Base-by-base conservation (phyloP, 2,888 invertebrate genomes). In the Yponomeuta cagnagella region DNA sequence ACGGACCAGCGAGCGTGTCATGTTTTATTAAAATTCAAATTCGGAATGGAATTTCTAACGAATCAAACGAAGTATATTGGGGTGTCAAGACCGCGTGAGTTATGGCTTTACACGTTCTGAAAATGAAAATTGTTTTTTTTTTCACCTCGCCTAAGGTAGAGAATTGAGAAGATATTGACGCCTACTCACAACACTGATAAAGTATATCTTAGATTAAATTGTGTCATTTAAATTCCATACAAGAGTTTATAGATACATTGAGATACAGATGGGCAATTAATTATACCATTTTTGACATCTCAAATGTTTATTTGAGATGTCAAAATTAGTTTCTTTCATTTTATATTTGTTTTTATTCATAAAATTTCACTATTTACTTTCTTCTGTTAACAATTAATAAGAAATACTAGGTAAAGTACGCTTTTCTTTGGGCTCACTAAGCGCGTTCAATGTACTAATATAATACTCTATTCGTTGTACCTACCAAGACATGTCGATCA, bases 11-110 rank as follows among this genome's bases (percentile, higher is more conserved):
- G 63, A 63, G 33, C 67, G 52, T 70, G 81, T 82, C 80, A 72
- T 85, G 82, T 88, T 84, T 84, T 87, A 88, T 87, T 88, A 86
- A 89, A 89, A 85, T 87, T 86, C 85, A 83, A 88, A 89, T 87
- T 87, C 82, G 74, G 75, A 78, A 79, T 78, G 80, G 79, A 84
- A 81, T 83, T 82, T 79, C 78, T 82, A 82, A 82, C 77, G 70
- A 70, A 48, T 70, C 64, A 63, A 70, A 70, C 63, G 70, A 70
- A 63, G 70, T 48, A 30, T 65, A 58, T 58, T 48, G 30, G 48
- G 15, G 70, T 69, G 58, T 69, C 69, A 63, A 63, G 63, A n/a
- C 63, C 37, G 68, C 15, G 33, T 70, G 70, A 70, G 63, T 63
- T 63, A 70, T 63, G 63, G 68, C 30, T 23, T 31, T 23, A 52